Base-by-base conservation (phyloP, 2,113 vertebrate genomes). In the Oryzias celebensis region DNA sequence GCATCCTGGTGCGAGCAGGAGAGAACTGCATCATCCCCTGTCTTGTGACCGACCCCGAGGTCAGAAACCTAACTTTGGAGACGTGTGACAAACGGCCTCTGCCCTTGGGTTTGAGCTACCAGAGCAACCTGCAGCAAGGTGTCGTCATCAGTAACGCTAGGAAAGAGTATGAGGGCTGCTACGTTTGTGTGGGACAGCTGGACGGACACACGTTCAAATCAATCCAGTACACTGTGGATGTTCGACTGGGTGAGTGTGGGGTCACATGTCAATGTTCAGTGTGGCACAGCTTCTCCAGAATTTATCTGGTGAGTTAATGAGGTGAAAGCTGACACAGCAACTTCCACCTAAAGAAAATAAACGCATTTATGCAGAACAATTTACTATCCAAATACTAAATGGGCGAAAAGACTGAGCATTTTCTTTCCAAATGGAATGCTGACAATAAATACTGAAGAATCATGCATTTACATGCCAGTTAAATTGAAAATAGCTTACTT, bases 11-110 rank as follows among this genome's bases (percentile, higher is more conserved):
- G 48, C 88, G 83, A 23, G 80, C 75, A 2, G 87, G 89, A 3
- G 87, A 90, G 24, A 69, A 87, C 74, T 77, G 83, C 76, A 89
- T 81, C 53, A 70, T 92, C 36, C 89, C 91, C 8, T 92, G 91
- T 62, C 78, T 91, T 2, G 90, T 88, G 64, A 92, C 91, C 0
- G 84, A 92, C 78, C 91, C 91, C 0, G 75, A 83, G 20, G 77
- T 92, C 66, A 81, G 59, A 28, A 47, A 28, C 15, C 24, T 91
- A 58, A 58, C 81, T 42, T 55, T 91, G 53, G 76, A 87, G 55
- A 87, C 81, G 22, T 92, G 91, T 10, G 68, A 87, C 5, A 84
- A 82, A 16, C 49, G 1, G 58, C 73, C 84, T 45, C 58, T 91
- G 69, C 91, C 89, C 28, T 26, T 52, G 1, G 66, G 65, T 1